phyloP scores from a whole-genome alignment of 2,888 invertebrate genomes.

The Empis livida region DNA sequence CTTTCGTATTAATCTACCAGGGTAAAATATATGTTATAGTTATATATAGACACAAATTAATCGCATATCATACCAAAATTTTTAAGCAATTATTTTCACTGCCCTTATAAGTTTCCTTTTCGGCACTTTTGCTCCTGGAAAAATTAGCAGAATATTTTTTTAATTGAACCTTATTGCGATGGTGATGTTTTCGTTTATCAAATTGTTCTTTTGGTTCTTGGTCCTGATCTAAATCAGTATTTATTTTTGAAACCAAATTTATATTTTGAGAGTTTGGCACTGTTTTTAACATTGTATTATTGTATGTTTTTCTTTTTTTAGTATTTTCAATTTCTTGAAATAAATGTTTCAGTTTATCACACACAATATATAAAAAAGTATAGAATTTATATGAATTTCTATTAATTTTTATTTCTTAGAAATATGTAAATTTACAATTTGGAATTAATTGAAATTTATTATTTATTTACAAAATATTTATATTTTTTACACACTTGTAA shows the following conservation, averaged over 20 bases:
- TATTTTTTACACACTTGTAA: no score
- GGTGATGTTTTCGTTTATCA: constrained; percentile 5
- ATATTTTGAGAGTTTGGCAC: no score
- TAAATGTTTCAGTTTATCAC: no score
- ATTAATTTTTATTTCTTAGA: no score
- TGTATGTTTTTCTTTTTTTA: no score
- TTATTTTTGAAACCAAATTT: constrained; percentile 11
- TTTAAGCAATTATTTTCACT: constrained; percentile 22
- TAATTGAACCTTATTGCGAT: constrained; percentile 18
- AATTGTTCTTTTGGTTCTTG: constrained; percentile 13
- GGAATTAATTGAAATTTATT: no score
- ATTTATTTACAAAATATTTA: no score
- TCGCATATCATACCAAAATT: constrained; percentile 19
- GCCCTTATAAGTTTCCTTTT: constrained; percentile 5
- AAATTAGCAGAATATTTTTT: constrained; percentile 29
- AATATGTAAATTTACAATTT: no score
- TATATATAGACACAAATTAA: constrained; percentile 4
- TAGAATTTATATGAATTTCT: no score
- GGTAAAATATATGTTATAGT: background rate
- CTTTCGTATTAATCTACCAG: constrained; percentile 44
- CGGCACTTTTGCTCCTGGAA: constrained; percentile 11
- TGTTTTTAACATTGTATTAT: no score
- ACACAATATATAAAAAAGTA: no score
- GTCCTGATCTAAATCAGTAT: constrained; percentile 28
- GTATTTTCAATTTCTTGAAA: no score